phyloP scores from a whole-genome alignment of 2,797 vertebrate species.

The Dipus sagitta region DNA sequence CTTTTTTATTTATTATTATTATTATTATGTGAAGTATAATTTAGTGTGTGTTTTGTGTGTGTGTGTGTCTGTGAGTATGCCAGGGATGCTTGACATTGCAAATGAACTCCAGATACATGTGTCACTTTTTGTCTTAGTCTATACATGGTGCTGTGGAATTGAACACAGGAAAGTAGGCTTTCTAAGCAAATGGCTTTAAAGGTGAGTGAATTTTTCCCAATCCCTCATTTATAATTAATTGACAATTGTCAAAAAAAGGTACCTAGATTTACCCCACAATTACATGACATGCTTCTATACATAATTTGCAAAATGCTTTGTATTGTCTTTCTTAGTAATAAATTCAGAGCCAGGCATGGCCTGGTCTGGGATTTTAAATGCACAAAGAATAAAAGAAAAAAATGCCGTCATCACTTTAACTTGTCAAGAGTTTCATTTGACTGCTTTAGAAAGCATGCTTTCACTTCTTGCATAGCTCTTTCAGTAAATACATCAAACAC shows the following conservation, averaged over 20 bases:
- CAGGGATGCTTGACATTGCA: too few relatives aligned
- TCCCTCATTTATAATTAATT: neutral
- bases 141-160: too few relatives aligned
- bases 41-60: too few relatives aligned
- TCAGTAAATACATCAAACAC: rapidly evolving
- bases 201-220: too few relatives aligned
- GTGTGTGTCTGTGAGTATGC: too few relatives aligned
- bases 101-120: too few relatives aligned
- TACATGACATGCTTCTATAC: too few relatives aligned
- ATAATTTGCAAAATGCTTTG: neutral
- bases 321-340: neutral
- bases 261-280: too few relatives aligned
- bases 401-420: rapidly evolving
- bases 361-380: neutral
- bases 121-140: too few relatives aligned
- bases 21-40: too few relatives aligned
- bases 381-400: neutral
- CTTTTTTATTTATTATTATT: neutral
- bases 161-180: too few relatives aligned
- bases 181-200: too few relatives aligned
- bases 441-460: slow-evolving; percentile 16
- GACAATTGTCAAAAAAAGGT: neutral
- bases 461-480: rapidly evolving
- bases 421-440: rapidly evolving
- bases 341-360: neutral